Evolutionary conservation across 30 jellyfish, hydroid and myxozoan species (phyloP).

Genomic region (Rhopilema esculentum): DNA sequence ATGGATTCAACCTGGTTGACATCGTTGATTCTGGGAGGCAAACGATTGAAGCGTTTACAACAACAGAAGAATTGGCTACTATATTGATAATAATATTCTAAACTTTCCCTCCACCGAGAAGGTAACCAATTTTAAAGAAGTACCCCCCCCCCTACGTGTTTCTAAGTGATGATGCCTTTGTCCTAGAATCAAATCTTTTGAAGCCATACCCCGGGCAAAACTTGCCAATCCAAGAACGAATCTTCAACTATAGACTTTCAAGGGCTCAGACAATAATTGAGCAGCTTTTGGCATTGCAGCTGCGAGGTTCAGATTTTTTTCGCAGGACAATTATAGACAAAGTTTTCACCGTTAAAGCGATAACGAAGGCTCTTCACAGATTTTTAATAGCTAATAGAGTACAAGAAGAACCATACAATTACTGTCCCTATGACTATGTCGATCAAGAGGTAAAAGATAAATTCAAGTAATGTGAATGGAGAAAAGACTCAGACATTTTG

Average conservation of each 20-base stretch:
- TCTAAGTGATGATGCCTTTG: conserved; percentile 73
- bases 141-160: conserved; percentile 60
- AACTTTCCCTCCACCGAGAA: conserved; percentile 50
- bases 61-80: conserved; percentile 45
- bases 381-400: conserved; percentile 9
- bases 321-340: conserved; percentile 70
- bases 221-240: conserved; percentile 33
- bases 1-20: conserved; percentile 35
- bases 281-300: conserved; percentile 81
- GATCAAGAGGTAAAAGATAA: conserved; percentile 22
- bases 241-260: conserved; percentile 55
- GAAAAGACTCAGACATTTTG: no score
- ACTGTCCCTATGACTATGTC: conserved; percentile 1
- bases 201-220: conserved; percentile 62
- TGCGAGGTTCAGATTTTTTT: conserved; percentile 60
- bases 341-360: conserved; percentile 40
- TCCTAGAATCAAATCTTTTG: conserved; percentile 42
- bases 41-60: conserved; percentile 56
- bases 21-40: conserved; percentile 57
- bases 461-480: conserved; percentile 33
- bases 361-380: conserved; percentile 75
- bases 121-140: conserved; percentile 9
- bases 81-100: no score
- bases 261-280: conserved; percentile 62
- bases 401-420: neutral